phyloP scores from a whole-genome alignment of 2,113 vertebrate species.

The Stigmatopora nigra region DNA sequence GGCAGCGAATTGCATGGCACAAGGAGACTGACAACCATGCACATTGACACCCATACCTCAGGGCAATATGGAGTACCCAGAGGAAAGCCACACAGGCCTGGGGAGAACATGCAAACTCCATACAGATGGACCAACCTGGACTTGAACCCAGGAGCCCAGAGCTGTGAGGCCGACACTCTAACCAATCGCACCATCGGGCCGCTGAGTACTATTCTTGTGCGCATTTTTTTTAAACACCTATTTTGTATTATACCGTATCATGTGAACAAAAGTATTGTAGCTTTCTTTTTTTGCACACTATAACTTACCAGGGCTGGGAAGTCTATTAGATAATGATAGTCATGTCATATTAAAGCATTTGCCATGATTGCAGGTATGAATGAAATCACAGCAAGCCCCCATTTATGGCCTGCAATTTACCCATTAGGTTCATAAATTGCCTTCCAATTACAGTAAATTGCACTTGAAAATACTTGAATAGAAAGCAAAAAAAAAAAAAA shows the following conservation, averaged over 20 bases:
- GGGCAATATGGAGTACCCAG: no score
- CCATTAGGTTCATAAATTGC: conserved; percentile 48
- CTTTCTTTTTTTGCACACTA: conserved; percentile 22
- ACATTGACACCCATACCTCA: no score
- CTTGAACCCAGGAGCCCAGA: no score
- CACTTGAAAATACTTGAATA: conserved; percentile 12
- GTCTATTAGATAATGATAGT: conserved; percentile 18
- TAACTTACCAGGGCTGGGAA: conserved; percentile 3
- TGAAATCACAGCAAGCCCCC: conserved; percentile 19
- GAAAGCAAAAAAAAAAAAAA: conserved; percentile 12
- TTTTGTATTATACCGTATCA: not conserved
- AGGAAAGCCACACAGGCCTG: no score
- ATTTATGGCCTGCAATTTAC: conserved; percentile 51
- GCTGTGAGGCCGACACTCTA: no score
- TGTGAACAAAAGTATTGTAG: conserved; percentile 17
- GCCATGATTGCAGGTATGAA: conserved; percentile 38
- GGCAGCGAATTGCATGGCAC: no score
- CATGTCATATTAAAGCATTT: conserved; percentile 18
- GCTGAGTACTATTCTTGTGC: not conserved
- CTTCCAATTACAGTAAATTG: conserved; percentile 48
- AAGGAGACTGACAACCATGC: no score
- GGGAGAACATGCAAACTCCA: no score
- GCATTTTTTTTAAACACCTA: not conserved
- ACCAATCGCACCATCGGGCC: no score
- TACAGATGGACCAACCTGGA: no score